Conservation (phyloP, 2,113 vertebrate species). For the Cavia aperea region DNA sequence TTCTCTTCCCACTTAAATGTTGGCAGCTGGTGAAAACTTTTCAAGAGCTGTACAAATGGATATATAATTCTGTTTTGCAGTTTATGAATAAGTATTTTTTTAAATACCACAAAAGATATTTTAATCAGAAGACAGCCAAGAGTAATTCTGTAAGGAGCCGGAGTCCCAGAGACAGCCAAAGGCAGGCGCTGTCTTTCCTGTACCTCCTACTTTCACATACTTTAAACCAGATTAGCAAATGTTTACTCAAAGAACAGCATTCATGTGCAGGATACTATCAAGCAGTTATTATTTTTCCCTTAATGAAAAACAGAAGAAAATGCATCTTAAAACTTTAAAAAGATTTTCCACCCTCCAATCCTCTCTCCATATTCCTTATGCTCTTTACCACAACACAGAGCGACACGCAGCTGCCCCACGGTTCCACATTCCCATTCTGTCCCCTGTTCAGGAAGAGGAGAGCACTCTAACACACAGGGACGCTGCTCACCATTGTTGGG, state of each 20-base stretch:
- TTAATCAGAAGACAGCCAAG: neutral
- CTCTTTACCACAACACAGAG: neutral
- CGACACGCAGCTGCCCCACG: rapidly evolving
- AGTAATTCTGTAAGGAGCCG: neutral
- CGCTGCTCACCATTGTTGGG: slow-evolving; percentile 84
- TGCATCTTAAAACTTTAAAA: neutral
- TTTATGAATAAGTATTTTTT: slow-evolving; percentile 4
- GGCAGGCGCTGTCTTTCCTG: neutral
- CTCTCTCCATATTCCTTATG: neutral
- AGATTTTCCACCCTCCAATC: neutral
- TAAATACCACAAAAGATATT: neutral
- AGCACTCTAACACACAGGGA: rapidly evolving
- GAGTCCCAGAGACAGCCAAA: neutral
- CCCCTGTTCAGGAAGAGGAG: neutral
- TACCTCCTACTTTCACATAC: neutral
- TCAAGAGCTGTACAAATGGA: neutral
- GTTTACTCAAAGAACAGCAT: neutral
- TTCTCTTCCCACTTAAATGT: neutral
- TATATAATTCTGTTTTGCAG: neutral
- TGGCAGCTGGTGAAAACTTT: slow-evolving; percentile 8
- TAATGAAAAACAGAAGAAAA: slow-evolving; percentile 2
- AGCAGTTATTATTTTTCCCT: neutral
- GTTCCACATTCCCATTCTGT: rapidly evolving
- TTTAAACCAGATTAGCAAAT: slow-evolving; percentile 1
- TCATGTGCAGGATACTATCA: neutral